phyloP scores from a whole-genome alignment of 1,140 invertebrate genomes.

The Neomicropteryx cornuta region DNA sequence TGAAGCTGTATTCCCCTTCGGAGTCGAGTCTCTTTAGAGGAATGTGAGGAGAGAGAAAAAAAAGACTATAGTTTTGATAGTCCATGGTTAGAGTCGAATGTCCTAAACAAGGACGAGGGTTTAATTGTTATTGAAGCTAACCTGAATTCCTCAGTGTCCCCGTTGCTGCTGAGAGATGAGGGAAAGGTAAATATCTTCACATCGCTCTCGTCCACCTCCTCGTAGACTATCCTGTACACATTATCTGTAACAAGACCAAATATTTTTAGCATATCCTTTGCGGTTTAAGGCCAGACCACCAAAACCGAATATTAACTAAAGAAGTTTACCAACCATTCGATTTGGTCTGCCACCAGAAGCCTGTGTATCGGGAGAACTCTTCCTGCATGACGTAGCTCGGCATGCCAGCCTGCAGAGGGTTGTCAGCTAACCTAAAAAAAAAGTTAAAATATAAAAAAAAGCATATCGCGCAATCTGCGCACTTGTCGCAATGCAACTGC shows the following conservation, averaged over 20 bases:
- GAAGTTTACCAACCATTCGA: conserved; percentile 37
- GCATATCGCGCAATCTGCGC: no score
- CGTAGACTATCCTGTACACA: conserved; percentile 84
- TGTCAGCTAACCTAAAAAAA: conserved; percentile 53
- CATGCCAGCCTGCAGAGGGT: conserved; percentile 81
- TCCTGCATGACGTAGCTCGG: conserved; percentile 98
- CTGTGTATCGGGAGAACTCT: conserved; percentile 91
- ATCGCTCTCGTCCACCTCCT: conserved; percentile 91
- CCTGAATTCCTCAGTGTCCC: conserved; percentile 76
- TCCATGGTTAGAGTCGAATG: no score
- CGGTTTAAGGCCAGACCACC: no score
- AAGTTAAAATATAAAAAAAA: not conserved
- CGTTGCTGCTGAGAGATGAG: conserved; percentile 60
- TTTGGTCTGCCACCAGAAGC: conserved; percentile 95
- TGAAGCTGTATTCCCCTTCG: no score
- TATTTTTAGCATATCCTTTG: no score
- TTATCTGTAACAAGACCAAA: conserved; percentile 41
- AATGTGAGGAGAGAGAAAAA: no score
- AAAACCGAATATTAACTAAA: no score
- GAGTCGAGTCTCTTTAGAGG: no score
- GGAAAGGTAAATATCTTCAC: conserved; percentile 88
- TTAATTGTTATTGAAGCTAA: no score
- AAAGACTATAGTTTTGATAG: no score
- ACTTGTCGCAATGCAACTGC: no score
- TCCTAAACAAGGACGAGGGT: no score